Base-by-base conservation (phyloP, 1,140 invertebrate species). In the Rhopalosiphum maidis region DNA sequence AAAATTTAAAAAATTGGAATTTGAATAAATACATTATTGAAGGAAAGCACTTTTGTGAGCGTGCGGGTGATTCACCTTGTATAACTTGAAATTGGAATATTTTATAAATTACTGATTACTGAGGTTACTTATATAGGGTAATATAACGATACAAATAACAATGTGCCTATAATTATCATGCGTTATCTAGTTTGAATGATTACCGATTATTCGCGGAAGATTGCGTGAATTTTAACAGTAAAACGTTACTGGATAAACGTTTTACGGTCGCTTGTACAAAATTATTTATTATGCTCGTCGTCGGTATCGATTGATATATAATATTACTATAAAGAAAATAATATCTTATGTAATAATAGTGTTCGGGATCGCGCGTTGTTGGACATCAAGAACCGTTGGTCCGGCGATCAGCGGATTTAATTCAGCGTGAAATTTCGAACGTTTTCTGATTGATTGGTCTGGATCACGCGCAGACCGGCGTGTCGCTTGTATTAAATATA, bases 221-320 rank as follows among this genome's bases (percentile, higher is more conserved):
- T 85, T 43, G 83, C 15, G n/a, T 85, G 83, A 85, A 85, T 85
- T 22, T 85, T 83, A 85, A 41, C 37, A 25, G 83, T 85, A 41
- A 85, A 85, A 43, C 9, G 41, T 85, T 85, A 30, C 23, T 37
- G 37, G 23, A 77, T 25, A 85, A 85, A 85, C 41, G 83, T 85
- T 43, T 68, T 85, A 85, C 21, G 83, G 35, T 43, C 82, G 22
- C 82, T 22, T 23, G 22, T 83, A 35, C 23, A 37, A 23, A 21
- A 37, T 82, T 82, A 82, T 82, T 37, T 82, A 82, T 82, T 37
- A 83, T 83, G 21, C 23, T 85, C 83, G 41, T 85, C 22, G 83
- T 43, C 41, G 21, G 23, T 85, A 85, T 85, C 83, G 37, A 41
- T 41, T 85, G 37, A 41, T 25, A 85, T 68, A 23, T 85, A 43